Base-by-base conservation (phyloP, 2,888 invertebrate species). In the Amphipyra tragopoginis region DNA sequence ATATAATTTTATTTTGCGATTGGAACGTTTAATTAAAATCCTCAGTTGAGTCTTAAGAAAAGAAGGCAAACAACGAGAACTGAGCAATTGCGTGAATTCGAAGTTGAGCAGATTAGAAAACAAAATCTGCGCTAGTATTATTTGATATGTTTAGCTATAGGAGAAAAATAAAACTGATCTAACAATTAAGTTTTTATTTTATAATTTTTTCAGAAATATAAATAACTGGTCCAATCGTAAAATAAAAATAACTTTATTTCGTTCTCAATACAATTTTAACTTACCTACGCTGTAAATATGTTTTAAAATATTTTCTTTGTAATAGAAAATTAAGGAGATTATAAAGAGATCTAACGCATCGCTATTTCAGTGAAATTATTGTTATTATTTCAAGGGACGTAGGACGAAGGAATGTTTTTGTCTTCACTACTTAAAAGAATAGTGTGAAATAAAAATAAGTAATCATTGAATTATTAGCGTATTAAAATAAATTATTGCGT, bases 401-500 rank as follows among this genome's bases (percentile, higher is more conserved):
- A 81, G 77, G 81, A 80, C 73, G 79, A 81, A 71, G 85, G 78
- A 83, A 80, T 79, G 83, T 87, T 88, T 74, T 84, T 90, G 90
- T 93, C 92, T 93, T 93, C 91, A 93, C 90, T 92, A 92, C 85
- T 90, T 90, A 89, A 90, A 86, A 86, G 89, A 92, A 92, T 68
- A 68, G 68, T 68, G 90, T 89, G 88, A 86, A 90, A 87, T 89
- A 88, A 89, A 88, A 86, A 85, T 89, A 87, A 79, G 87, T 90
- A 86, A 87, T 90, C 89, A 93, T 92, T 92, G 89, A 92, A 93
- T 93, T 92, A 93, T 90, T 93, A 93, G 92, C 81, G 87, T 93
- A 93, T 89, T 85, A 90, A 77, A 84, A 94, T 93, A 94, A 94
- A 93, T 93, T 92, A 93, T 93, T 93, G 89, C 88, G 84, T 89